phyloP scores from a whole-genome alignment of 2,113 vertebrate genomes.

The Asarcornis scutulata region DNA sequence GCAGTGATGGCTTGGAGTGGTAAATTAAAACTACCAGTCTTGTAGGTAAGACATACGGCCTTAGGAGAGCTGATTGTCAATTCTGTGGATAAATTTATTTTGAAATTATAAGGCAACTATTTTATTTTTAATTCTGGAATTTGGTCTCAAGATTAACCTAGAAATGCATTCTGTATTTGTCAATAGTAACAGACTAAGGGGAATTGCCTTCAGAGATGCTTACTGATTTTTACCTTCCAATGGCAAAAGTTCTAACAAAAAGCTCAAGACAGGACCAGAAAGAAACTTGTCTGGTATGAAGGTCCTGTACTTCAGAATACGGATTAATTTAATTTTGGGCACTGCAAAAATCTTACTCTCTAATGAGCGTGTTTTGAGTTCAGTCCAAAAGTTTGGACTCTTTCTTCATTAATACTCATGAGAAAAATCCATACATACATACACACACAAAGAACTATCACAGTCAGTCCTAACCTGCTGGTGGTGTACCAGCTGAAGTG shows the following conservation, averaged over 20 bases:
- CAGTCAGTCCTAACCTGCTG: slow-evolving; percentile 80
- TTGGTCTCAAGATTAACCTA: background rate
- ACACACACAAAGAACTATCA: slow-evolving; percentile 38
- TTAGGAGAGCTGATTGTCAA: background rate
- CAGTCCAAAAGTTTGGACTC: background rate
- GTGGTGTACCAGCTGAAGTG: slow-evolving; percentile 71
- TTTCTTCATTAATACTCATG: background rate
- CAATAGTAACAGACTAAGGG: background rate
- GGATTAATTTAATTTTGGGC: background rate
- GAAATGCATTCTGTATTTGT: background rate
- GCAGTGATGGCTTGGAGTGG: background rate
- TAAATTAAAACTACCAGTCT: background rate
- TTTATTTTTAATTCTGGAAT: background rate
- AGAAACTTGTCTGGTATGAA: background rate
- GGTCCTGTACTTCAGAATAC: background rate
- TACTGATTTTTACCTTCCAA: background rate
- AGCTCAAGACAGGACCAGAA: background rate
- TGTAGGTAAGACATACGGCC: background rate
- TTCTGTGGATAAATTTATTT: background rate
- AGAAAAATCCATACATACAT: slow-evolving; percentile 67
- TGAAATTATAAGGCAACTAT: background rate
- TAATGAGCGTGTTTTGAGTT: background rate
- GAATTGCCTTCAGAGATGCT: background rate
- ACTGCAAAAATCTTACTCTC: background rate
- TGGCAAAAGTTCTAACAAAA: background rate